Percentiles rank a stretch among this genome's conserved stretches.
Evolutionary conservation across 2,797 vertebrate genomes (phyloP).

Genomic region (Melanotaenia boesemani): DNA sequence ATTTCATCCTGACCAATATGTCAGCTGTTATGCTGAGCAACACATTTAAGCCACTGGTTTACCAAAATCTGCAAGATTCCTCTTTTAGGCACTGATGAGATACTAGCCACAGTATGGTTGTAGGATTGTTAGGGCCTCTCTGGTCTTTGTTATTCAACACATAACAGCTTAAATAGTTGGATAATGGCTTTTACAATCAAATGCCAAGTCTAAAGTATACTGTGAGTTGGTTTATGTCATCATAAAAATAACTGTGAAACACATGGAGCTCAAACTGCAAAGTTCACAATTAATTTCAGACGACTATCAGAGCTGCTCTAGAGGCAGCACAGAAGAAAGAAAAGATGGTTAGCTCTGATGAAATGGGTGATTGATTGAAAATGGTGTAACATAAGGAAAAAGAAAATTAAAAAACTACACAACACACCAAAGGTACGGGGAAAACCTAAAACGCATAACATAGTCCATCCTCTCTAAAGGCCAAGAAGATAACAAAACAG

Average conservation of each 20-base stretch:
- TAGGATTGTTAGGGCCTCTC: conserved; percentile 1
- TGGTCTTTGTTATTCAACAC: neutral
- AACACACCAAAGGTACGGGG: neutral
- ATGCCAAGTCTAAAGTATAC: neutral
- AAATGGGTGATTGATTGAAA: too few relatives aligned
- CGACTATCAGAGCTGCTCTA: neutral
- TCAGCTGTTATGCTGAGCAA: neutral
- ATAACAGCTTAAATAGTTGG: neutral
- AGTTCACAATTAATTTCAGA: neutral
- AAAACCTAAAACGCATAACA: neutral
- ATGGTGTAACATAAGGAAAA: too few relatives aligned
- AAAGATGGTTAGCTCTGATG: too few relatives aligned
- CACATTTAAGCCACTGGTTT: neutral
- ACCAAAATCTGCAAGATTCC: neutral
- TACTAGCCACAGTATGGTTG: neutral
- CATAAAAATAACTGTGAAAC: neutral
- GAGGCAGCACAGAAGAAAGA: too few relatives aligned
- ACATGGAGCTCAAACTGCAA: neutral
- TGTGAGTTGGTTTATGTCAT: neutral
- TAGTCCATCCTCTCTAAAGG: neutral
- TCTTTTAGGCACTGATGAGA: neutral
- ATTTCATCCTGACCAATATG: neutral
- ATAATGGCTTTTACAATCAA: neutral
- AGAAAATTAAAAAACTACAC: neutral
- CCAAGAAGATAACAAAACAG: neutral